phyloP scores from a whole-genome alignment of 2,113 vertebrate species.

The Alligator mississippiensis region DNA sequence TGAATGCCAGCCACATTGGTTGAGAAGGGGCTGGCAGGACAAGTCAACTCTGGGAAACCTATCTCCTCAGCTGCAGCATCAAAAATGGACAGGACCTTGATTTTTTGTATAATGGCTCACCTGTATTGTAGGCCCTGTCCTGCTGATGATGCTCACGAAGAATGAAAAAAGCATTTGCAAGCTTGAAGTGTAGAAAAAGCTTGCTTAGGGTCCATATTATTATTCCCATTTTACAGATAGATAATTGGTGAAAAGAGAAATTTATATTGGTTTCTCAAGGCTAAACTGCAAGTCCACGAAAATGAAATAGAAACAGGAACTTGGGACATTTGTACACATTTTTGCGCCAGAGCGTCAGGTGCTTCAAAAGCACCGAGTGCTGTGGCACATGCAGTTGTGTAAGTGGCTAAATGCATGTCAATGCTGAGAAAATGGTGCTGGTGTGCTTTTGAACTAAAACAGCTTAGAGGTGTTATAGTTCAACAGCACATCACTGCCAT shows the following conservation, averaged over 20 bases:
- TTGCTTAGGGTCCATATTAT: not conserved
- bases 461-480: too few species aligned
- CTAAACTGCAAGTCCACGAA: not conserved
- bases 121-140: not conserved
- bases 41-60: not conserved
- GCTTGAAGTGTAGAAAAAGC: not conserved
- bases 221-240: not conserved
- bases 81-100: not conserved
- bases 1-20: not conserved
- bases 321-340: too few species aligned
- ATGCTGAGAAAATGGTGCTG: too few species aligned
- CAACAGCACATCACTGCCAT: too few species aligned
- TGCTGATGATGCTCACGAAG: not conserved
- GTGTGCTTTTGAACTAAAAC: too few species aligned
- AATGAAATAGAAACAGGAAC: not conserved
- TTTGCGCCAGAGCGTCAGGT: too few species aligned
- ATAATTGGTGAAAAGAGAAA: not conserved
- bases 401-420: too few species aligned
- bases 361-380: too few species aligned
- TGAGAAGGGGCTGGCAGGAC: not conserved
- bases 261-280: not conserved
- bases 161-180: not conserved
- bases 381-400: too few species aligned
- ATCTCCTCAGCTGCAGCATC: not conserved
- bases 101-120: not conserved